Conservation (phyloP, 1,140 invertebrate genomes). For the Berghia stephanieae region DNA sequence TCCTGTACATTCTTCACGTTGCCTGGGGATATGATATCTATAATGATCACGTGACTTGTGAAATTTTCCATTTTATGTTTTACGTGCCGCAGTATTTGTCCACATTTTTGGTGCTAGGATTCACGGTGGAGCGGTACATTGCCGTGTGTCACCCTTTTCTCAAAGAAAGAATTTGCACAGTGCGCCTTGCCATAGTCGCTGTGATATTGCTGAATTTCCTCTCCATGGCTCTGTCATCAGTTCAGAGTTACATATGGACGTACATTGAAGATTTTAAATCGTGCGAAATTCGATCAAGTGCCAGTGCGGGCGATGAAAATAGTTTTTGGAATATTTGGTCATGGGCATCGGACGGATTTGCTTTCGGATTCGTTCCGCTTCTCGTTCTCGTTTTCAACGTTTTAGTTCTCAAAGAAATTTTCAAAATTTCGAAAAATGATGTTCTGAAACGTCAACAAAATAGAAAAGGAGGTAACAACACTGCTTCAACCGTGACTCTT, state of each 20-base stretch:
- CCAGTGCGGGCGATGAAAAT: conserved; percentile 33
- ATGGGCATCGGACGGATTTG: conserved; percentile 48
- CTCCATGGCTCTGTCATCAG: conserved; percentile 41
- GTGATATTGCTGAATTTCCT: conserved; percentile 40
- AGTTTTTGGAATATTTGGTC: conserved; percentile 52
- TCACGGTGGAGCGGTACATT: conserved; percentile 93
- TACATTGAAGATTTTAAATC: conserved; percentile 35
- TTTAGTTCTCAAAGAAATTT: conserved; percentile 49
- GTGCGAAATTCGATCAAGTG: conserved; percentile 44
- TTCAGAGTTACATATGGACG: conserved; percentile 57
- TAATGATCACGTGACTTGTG: conserved; percentile 45
- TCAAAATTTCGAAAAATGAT: conserved; percentile 43
- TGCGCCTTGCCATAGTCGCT: conserved; percentile 44
- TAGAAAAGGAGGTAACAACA: conserved; percentile 26
- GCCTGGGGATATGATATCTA: conserved; percentile 53
- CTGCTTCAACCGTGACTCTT: conserved; percentile 54
- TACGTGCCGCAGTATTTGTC: conserved; percentile 60
- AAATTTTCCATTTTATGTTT: conserved; percentile 52
- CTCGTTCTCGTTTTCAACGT: conserved; percentile 54
- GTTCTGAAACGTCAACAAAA: conserved; percentile 35
- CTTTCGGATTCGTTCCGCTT: conserved; percentile 51
- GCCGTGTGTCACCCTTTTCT: conserved; percentile 93
- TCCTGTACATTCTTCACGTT: conserved; percentile 49
- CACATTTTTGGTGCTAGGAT: conserved; percentile 71
- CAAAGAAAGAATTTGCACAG: conserved; percentile 58